Evolutionary conservation across 2,113 vertebrate species (phyloP), one percentile per base, ranked within the genome.

Genomic region (Coptodon rendalli): DNA sequence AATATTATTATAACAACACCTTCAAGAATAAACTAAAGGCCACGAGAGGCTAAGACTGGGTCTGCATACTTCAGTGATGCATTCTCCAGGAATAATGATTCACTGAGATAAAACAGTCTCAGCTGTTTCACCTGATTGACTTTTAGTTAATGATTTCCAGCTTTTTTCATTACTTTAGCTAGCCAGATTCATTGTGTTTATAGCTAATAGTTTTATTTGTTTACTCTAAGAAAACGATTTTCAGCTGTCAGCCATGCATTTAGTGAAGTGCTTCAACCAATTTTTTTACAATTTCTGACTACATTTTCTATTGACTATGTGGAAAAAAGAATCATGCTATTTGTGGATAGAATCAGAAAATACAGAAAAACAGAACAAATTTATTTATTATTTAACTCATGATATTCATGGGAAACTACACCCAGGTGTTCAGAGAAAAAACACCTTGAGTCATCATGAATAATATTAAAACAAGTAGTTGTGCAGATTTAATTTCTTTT

Each of bases 71-170:
- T 68, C 34, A 1, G 63, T 68, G 36, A 40, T 22, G 36, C 5
- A 40, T 40, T 68, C 36, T 40, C 63, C 36, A 68, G 9, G 6
- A 68, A 14, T 68, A 68, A 68, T 68, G 3, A 68, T 24, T 68
- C 63, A 68, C 36, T 24, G 63, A 68, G 63, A 24, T 68, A 68
- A 12, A 68, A 19, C 24, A 76, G 27, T 17, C 12, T 76, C 24
- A 50, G 22, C 14, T 19, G 24, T 50, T 50, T 31, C 43, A 11
- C 0, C 43, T 31, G 9, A 68, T 0, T 68, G 1, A 76, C 0
- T 76, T 76, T 12, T 48, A 29, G 8, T 7, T 29, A 1, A 29
- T 48, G 4, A 76, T 76, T 76, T 29, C 68, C 40, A 76, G 16
- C 14, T 50, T 76, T 45, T 48, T 50, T 19, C 71, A 76, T 76